Percentiles rank a stretch among this genome's conserved stretches.
Evolutionary conservation across 2,113 vertebrate species (phyloP).

Genomic region (Megatriorchis doriae): DNA sequence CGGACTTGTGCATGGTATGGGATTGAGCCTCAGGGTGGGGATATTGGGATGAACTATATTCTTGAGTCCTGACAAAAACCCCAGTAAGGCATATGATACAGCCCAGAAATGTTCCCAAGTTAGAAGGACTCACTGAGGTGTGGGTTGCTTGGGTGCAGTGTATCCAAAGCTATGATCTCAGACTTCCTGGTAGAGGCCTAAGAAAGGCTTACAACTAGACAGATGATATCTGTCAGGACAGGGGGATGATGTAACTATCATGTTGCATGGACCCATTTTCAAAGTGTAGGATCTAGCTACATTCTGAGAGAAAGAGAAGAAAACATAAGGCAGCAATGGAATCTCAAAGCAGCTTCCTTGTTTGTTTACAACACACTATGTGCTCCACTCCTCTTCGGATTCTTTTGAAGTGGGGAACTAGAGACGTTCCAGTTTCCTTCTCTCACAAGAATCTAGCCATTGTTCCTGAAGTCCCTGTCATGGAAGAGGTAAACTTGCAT

Average conservation of each 20-base stretch:
- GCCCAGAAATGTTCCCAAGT: not conserved
- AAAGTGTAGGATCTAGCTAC: not conserved
- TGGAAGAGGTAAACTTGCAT: not conserved
- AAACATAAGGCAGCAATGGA: not conserved
- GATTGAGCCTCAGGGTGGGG: not conserved
- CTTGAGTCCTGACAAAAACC: not conserved
- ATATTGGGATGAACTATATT: not conserved
- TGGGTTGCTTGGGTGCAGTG: not conserved
- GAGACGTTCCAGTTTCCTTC: not conserved
- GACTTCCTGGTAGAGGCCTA: not conserved
- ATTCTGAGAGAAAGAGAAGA: not conserved
- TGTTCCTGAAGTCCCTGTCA: not conserved
- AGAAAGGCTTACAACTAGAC: not conserved
- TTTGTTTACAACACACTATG: not conserved
- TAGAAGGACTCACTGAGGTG: not conserved
- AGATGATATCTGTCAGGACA: not conserved
- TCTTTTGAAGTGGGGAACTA: not conserved
- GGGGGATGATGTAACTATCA: not conserved
- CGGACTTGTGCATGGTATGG: fast-evolving
- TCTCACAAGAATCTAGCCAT: not conserved
- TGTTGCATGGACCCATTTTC: not conserved
- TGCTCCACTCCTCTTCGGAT: not conserved
- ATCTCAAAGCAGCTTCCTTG: not conserved
- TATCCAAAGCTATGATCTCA: not conserved
- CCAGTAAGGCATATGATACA: not conserved